These are phyloP conservation scores for Drosophila dunni DNA, from an alignment of 1,140 invertebrate genomes.

Conservation along the genomic window DNA sequence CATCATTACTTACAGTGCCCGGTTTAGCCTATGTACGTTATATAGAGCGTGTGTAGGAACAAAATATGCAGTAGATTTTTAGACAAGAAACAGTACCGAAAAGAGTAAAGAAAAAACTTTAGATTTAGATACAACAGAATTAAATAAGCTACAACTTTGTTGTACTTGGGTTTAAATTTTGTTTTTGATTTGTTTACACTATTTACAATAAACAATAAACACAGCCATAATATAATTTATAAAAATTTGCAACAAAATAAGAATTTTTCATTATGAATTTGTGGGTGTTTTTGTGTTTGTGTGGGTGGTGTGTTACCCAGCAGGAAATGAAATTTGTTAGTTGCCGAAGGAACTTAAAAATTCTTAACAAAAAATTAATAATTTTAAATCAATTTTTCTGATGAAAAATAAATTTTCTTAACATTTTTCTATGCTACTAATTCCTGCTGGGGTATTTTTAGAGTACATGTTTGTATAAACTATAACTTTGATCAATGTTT, in stretches of 20 bases:
- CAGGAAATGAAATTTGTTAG: slow-evolving; percentile 8
- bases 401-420: too few species aligned
- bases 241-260: slow-evolving; percentile 33
- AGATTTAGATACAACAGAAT: slow-evolving; percentile 67
- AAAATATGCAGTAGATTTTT: slow-evolving; percentile 71
- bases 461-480: slow-evolving; percentile 10
- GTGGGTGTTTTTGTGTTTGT: slow-evolving; percentile 38
- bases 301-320: slow-evolving; percentile 25
- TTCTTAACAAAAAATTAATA: too few species aligned
- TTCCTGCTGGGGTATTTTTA: slow-evolving; percentile 30
- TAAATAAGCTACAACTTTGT: slow-evolving; percentile 44
- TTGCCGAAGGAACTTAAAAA: too few species aligned
- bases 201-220: slow-evolving; percentile 64
- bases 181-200: slow-evolving; percentile 14
- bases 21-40: slow-evolving; percentile 88
- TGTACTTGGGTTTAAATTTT: background rate
- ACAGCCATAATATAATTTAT: slow-evolving; percentile 34
- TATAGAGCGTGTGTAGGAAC: slow-evolving; percentile 68
- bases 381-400: too few species aligned
- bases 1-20: slow-evolving; percentile 89
- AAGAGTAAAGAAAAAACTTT: slow-evolving; percentile 80
- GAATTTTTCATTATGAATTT: slow-evolving; percentile 24
- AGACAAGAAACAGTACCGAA: slow-evolving; percentile 72
- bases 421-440: too few species aligned
- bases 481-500: slow-evolving; percentile 8